These are phyloP conservation scores for Drosophila yooni DNA, from an alignment of 2,888 invertebrate genomes.

Conservation along the genomic window DNA sequence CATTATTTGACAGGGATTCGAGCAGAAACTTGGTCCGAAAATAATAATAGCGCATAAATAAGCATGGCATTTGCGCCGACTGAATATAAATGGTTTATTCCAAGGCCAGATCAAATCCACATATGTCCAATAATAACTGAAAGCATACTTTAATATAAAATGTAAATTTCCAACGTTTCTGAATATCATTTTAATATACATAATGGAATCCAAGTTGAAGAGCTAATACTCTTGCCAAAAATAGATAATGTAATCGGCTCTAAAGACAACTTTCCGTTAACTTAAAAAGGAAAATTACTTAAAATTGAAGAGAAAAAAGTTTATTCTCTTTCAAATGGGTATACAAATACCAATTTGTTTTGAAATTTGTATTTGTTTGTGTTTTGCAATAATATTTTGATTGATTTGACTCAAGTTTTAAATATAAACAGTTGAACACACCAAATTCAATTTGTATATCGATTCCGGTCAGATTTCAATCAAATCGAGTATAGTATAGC, in stretches of 20 bases:
- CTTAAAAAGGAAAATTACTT: not conserved
- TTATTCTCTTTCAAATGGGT: not conserved
- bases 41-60: conserved; percentile 60
- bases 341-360: not conserved
- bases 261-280: not conserved
- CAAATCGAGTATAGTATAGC: not conserved
- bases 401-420: not conserved
- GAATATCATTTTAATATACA: conserved; percentile 8
- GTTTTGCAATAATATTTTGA: not conserved
- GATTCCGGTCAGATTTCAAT: not conserved
- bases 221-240: not conserved
- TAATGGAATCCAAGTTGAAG: not conserved
- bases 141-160: conserved; percentile 16
- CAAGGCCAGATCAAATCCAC: conserved; percentile 22
- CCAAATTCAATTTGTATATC: not conserved
- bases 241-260: not conserved
- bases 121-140: conserved; percentile 24
- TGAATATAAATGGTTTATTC: conserved; percentile 53
- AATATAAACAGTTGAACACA: not conserved
- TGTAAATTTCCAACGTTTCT: conserved; percentile 8
- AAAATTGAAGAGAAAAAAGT: not conserved
- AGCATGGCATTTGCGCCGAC: conserved; percentile 49
- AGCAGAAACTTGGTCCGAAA: conserved; percentile 56
- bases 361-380: not conserved
- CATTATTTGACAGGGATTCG: conserved; percentile 68